A percentile compares a stretch with the other conserved stretches of the same genome.
Conservation (phyloP, 2,888 invertebrate species). For the Amorpha juglandis region DNA sequence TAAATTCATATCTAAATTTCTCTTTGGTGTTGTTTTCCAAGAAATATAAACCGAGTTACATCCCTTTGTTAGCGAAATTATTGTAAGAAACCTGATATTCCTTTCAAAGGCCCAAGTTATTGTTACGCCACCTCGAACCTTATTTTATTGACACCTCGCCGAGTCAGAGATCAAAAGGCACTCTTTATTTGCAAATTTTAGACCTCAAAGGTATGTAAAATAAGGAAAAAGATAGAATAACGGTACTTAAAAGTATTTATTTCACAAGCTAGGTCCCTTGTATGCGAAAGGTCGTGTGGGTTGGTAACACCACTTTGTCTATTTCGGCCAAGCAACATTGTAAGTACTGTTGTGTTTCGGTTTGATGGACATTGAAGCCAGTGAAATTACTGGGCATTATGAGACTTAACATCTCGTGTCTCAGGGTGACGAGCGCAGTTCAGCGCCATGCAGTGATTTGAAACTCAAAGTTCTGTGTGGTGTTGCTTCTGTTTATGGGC, state of each 20-base stretch:
- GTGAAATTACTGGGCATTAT: no score
- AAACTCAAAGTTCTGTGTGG: no score
- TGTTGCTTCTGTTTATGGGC: no score
- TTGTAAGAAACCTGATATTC: constrained; percentile 3
- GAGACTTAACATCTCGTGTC: no score
- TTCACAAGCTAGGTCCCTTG: no score
- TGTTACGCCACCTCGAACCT: not conserved
- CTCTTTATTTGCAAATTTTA: constrained; percentile 3
- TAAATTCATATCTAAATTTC: not conserved
- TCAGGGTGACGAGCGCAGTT: no score
- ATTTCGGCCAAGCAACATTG: no score
- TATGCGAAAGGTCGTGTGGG: no score
- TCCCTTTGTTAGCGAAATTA: not conserved
- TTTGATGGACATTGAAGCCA: no score
- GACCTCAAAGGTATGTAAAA: not conserved
- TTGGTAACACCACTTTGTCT: no score
- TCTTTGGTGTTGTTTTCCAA: not conserved
- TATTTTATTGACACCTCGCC: not conserved
- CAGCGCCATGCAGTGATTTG: no score
- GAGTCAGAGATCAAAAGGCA: not conserved
- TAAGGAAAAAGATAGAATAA: not conserved
- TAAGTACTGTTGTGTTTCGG: no score
- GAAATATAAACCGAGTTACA: not conserved
- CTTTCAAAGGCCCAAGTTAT: not conserved
- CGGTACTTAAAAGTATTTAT: not conserved